A percentile compares a stretch with the other conserved stretches of the same genome.
These are phyloP conservation scores for Sakesphorus luctuosus DNA, from an alignment of 2,113 vertebrate species.

Conservation along the genomic window DNA sequence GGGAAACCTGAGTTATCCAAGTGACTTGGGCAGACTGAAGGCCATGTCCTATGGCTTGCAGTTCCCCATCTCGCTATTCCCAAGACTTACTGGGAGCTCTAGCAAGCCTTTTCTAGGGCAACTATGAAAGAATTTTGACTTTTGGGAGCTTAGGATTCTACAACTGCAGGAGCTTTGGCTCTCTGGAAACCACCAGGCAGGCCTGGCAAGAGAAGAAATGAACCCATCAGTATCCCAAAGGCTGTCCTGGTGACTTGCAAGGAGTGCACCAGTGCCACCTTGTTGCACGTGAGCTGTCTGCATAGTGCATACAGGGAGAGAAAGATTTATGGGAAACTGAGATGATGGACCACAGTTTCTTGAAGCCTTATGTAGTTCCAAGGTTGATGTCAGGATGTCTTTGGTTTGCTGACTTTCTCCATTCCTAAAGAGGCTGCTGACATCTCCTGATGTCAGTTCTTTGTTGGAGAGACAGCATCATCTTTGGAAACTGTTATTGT, in stretches of 20 bases:
- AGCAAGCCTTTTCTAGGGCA: neutral
- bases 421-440: neutral
- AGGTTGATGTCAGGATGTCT: neutral
- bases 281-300: neutral
- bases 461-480: neutral
- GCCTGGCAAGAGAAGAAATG: neutral
- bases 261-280: neutral
- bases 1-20: neutral
- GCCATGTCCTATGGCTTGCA: neutral
- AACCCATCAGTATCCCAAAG: neutral
- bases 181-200: neutral
- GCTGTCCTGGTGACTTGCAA: neutral
- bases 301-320: rapidly evolving
- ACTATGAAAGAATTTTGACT: neutral
- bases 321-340: neutral
- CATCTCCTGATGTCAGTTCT: neutral
- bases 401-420: neutral
- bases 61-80: neutral
- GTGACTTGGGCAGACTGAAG: neutral
- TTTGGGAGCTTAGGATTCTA: neutral
- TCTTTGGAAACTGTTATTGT: neutral
- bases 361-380: neutral
- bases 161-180: neutral
- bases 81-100: neutral
- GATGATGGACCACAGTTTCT: neutral